Percentiles rank a stretch among this genome's conserved stretches.
Conservation (phyloP, 2,888 invertebrate genomes). For the Epistrophella euchroma region DNA sequence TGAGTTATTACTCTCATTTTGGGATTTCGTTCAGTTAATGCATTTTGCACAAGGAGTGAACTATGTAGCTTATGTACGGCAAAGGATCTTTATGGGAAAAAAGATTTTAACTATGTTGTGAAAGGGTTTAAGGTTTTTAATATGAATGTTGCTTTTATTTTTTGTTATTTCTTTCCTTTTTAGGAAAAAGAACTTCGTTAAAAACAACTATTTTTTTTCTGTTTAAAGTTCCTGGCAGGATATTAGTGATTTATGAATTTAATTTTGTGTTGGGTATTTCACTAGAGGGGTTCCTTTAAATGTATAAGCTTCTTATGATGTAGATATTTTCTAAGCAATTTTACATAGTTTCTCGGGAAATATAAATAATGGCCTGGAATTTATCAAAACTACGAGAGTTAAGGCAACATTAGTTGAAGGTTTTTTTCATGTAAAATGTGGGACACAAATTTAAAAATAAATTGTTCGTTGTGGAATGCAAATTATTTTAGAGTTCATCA, state of each 20-base stretch:
- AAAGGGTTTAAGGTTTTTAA: constrained; percentile 63
- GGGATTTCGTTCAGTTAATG: constrained; percentile 72
- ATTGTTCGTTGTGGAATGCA: not conserved
- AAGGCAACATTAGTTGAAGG: constrained; percentile 6
- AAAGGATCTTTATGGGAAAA: not conserved
- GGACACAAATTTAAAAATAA: not conserved
- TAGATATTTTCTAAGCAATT: constrained; percentile 28
- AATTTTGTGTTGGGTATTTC: constrained; percentile 50
- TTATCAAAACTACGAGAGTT: not conserved
- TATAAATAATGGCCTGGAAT: not conserved
- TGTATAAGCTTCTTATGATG: constrained; percentile 22
- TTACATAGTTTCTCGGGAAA: constrained; percentile 36
- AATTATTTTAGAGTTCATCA: not conserved
- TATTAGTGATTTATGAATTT: constrained; percentile 70
- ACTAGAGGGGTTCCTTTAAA: constrained; percentile 39
- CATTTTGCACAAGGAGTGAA: constrained; percentile 50
- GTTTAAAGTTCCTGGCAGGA: constrained; percentile 17
- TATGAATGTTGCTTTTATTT: constrained; percentile 48
- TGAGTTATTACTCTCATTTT: constrained; percentile 75
- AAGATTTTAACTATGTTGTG: not conserved
- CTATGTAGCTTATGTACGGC: not conserved
- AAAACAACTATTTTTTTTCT: constrained; percentile 1
- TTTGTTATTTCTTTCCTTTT: not conserved
- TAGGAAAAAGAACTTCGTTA: constrained; percentile 1
- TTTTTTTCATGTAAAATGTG: not conserved